Evolutionary conservation across 2,888 invertebrate species (phyloP).

Genomic region (Rhabditoides inermis): DNA sequence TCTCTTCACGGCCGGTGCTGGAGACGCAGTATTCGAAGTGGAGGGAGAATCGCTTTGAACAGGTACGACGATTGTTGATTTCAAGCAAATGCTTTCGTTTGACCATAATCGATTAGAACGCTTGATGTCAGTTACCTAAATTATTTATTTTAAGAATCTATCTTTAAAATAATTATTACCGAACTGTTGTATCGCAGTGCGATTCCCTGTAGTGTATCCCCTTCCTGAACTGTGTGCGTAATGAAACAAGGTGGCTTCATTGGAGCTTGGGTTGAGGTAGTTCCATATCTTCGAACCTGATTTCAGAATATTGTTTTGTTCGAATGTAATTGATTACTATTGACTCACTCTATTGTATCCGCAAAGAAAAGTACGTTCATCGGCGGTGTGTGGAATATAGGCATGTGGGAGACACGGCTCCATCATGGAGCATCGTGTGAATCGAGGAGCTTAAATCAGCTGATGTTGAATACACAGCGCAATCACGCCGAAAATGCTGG

Average conservation of each 20-base stretch:
- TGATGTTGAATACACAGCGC: too few relatives aligned
- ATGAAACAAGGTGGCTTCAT: conserved; percentile 15
- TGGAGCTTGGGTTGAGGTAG: conserved; percentile 20
- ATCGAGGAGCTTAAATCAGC: too few relatives aligned
- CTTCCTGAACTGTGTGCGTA: conserved; percentile 16
- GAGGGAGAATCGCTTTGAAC: not conserved
- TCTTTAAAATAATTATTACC: conserved; percentile 11
- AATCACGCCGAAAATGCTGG: too few relatives aligned
- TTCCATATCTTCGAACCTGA: conserved; percentile 32
- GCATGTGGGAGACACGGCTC: not conserved
- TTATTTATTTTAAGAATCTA: not conserved
- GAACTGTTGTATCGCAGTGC: conserved; percentile 31
- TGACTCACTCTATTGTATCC: conserved; percentile 21
- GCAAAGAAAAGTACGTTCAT: conserved; percentile 29
- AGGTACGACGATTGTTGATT: conserved; percentile 26
- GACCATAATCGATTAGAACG: conserved; percentile 37
- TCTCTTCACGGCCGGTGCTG: too few relatives aligned
- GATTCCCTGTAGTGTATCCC: conserved; percentile 31
- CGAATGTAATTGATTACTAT: not conserved
- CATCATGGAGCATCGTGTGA: too few relatives aligned
- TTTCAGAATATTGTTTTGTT: not conserved
- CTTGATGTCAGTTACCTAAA: conserved; percentile 31
- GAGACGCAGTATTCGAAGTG: not conserved
- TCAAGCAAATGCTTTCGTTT: conserved; percentile 24
- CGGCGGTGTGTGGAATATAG: not conserved